A percentile compares a stretch with the other conserved stretches of the same genome.
phyloP scores from a whole-genome alignment of 1,140 invertebrate species.

The Neomicropteryx cornuta region DNA sequence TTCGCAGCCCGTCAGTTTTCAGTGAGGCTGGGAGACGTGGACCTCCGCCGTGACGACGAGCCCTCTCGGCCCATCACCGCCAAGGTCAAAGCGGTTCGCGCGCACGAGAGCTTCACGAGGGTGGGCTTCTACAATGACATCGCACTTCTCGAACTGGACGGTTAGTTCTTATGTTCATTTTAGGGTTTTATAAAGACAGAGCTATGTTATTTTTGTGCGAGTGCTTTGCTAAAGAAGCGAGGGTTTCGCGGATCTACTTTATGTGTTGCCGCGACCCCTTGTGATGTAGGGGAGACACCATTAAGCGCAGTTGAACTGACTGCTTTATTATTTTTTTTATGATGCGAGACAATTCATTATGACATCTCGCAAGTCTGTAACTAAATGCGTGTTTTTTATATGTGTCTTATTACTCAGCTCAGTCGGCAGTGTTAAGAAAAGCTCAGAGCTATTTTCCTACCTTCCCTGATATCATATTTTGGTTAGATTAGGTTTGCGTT shows the following conservation, averaged over 20 bases:
- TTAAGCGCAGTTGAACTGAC: neutral
- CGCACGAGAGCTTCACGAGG: constrained; percentile 70
- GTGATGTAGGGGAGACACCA: neutral
- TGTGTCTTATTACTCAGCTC: too few species aligned
- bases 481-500: too few species aligned
- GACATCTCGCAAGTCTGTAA: too few species aligned
- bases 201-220: constrained; percentile 17
- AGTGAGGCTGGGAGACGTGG: constrained; percentile 78
- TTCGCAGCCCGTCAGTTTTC: constrained; percentile 79
- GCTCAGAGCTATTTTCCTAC: too few species aligned
- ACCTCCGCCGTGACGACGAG: constrained; percentile 69
- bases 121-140: constrained; percentile 90
- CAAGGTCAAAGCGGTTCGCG: constrained; percentile 61
- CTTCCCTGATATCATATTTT: too few species aligned
- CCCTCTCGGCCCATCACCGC: constrained; percentile 68
- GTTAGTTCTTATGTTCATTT: constrained; percentile 16
- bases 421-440: too few species aligned
- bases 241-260: too few species aligned
- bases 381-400: too few species aligned
- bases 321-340: neutral
- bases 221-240: neutral
- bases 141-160: constrained; percentile 63
- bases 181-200: neutral
- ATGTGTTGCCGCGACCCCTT: neutral
- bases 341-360: neutral